Evolutionary conservation across 2,888 invertebrate genomes (phyloP).

Genomic region (Epistrophe eligans): DNA sequence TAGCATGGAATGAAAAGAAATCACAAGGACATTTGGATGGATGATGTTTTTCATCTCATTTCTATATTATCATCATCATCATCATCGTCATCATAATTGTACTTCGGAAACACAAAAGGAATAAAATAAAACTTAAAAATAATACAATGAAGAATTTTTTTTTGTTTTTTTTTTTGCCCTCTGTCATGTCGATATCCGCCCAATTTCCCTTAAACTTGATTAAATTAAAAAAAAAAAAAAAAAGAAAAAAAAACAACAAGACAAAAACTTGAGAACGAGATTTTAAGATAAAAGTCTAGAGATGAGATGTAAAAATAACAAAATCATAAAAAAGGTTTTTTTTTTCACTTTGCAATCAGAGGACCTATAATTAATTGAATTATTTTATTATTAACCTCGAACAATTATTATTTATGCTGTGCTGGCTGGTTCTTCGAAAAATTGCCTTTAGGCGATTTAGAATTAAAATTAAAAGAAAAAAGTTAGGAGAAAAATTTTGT

Average conservation of each 20-base stretch:
- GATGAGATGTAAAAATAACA: not conserved
- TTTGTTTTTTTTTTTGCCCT: constrained; percentile 4
- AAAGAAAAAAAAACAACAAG: constrained; percentile 3
- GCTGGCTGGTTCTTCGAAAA: not conserved
- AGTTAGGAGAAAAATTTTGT: not conserved
- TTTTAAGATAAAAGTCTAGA: not conserved
- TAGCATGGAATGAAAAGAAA: constrained; percentile 14
- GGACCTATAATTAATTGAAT: constrained; percentile 66
- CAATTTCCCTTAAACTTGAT: constrained; percentile 69
- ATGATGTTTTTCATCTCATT: constrained; percentile 34
- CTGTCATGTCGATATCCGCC: constrained; percentile 71
- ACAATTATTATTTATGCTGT: constrained; percentile 51
- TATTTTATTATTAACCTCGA: constrained; percentile 65
- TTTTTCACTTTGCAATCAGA: constrained; percentile 41
- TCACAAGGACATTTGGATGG: constrained; percentile 12
- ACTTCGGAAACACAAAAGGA: constrained; percentile 38
- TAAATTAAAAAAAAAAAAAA: constrained; percentile 38
- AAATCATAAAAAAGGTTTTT: constrained; percentile 16
- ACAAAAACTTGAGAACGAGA: not conserved
- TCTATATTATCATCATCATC: constrained; percentile 60
- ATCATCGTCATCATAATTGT: constrained; percentile 61
- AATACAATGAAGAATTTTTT: constrained; percentile 38
- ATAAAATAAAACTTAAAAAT: constrained; percentile 18
- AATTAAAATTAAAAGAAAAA: not conserved
- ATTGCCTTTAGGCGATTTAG: not conserved